phyloP scores from a whole-genome alignment of 2,113 vertebrate genomes.

The Sus scrofa region T2T-Sscrofa CM000817.6:4038001-4038500 shows the following conservation, averaged over 20 bases:
- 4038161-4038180: not conserved
- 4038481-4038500: not conserved
- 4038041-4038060: not conserved
- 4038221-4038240: not conserved
- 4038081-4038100: not conserved
- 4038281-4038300: not conserved
- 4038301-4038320: not conserved
- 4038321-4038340: not conserved
- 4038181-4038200: not conserved
- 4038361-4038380: not conserved
- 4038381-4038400: fast-evolving
- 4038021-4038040: not conserved
- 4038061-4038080: not conserved
- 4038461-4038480: fast-evolving
- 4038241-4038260: fast-evolving
- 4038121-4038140: not conserved
- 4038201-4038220: no score
- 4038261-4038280: not conserved
- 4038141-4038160: not conserved
- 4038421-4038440: not conserved
- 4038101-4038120: not conserved
- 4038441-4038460: not conserved
- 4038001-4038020: no score
- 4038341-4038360: not conserved
- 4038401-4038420: fast-evolving